Conservation (phyloP, 2,888 invertebrate genomes). For the Tachina grossa region DNA sequence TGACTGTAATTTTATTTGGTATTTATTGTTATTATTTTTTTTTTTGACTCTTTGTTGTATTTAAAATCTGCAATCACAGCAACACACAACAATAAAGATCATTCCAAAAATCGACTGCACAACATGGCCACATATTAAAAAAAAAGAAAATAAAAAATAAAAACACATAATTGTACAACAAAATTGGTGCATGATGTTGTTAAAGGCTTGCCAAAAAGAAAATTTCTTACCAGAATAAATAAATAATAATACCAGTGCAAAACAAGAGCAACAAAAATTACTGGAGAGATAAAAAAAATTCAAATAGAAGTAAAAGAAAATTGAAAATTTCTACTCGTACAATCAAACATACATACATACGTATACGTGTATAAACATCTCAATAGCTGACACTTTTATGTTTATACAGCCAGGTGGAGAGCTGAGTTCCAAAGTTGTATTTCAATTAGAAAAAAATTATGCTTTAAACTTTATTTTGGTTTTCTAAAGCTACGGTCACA, state of each 20-base stretch:
- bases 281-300: not conserved
- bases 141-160: not conserved
- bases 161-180: conserved; percentile 24
- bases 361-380: not conserved
- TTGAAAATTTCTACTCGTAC: conserved; percentile 4
- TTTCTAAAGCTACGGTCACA: too few species aligned
- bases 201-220: conserved; percentile 53
- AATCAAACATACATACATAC: not conserved
- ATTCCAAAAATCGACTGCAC: conserved; percentile 32
- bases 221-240: conserved; percentile 47
- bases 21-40: conserved; percentile 47
- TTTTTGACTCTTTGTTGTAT: conserved; percentile 25
- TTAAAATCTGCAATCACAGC: conserved; percentile 67
- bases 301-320: conserved; percentile 37
- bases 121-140: conserved; percentile 10
- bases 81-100: conserved; percentile 50
- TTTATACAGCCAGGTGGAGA: not conserved
- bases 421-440: too few species aligned
- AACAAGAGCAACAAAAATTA: conserved; percentile 4
- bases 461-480: too few species aligned
- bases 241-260: conserved; percentile 42
- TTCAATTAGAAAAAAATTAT: too few species aligned
- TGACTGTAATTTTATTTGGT: conserved; percentile 54
- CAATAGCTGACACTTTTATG: not conserved
- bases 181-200: conserved; percentile 59